Conservation (phyloP, 2,888 invertebrate species). For the Nymphalis polychloros region DNA sequence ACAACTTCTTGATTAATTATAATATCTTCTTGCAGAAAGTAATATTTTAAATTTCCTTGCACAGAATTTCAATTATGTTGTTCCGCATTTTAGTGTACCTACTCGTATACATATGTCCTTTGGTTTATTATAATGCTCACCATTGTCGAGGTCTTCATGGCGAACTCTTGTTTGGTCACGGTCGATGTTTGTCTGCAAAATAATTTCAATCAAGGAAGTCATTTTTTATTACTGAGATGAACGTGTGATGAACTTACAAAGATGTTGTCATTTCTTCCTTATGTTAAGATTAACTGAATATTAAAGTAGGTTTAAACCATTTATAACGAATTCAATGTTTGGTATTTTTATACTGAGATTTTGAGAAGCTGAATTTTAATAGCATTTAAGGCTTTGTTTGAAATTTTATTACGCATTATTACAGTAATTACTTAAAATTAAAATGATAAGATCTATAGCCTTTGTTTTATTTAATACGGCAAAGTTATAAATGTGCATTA, state of each 20-base stretch:
- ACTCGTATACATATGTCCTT: constrained; percentile 21
- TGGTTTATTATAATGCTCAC: constrained; percentile 22
- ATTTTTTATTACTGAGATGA: constrained; percentile 45
- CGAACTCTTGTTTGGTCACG: constrained; percentile 43
- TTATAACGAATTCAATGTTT: neutral
- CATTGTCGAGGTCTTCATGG: constrained; percentile 36
- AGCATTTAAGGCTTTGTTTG: neutral
- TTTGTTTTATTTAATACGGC: neutral
- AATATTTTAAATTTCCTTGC: neutral
- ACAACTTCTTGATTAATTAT: neutral
- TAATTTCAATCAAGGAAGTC: constrained; percentile 58
- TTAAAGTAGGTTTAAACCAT: neutral
- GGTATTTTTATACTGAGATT: neutral
- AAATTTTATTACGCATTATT: constrained; percentile 3
- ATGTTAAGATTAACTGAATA: neutral
- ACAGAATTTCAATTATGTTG: neutral
- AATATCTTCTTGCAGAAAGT: neutral
- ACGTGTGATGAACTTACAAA: constrained; percentile 1
- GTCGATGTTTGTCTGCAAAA: constrained; percentile 47
- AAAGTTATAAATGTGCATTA: neutral
- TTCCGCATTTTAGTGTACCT: constrained; percentile 23
- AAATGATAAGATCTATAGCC: constrained; percentile 1
- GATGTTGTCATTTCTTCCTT: constrained; percentile 12
- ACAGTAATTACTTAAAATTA: neutral
- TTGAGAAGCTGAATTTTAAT: neutral